Evolutionary conservation across 2,113 vertebrate species (phyloP).

Genomic region (Tetrax tetrax): DNA sequence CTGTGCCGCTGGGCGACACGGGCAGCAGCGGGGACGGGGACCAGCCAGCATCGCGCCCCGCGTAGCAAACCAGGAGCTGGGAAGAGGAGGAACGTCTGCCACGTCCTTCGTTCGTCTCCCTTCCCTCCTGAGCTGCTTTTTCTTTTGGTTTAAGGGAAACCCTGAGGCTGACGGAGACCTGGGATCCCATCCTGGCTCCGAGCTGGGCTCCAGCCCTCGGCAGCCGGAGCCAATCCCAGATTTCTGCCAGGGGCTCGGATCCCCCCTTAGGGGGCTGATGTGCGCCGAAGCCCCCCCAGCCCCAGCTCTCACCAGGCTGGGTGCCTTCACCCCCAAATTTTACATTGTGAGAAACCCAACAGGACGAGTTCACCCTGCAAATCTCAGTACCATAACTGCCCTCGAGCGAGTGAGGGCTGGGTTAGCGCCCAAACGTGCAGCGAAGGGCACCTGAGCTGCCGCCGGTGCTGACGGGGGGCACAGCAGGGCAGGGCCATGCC

Average conservation of each 20-base stretch:
- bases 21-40: not conserved
- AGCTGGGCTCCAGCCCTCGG: not conserved
- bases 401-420: not conserved
- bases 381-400: rapidly evolving
- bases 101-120: not conserved
- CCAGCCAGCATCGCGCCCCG: rapidly evolving
- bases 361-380: not conserved
- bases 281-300: rapidly evolving
- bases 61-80: rapidly evolving
- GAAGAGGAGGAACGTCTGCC: constrained; percentile 26
- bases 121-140: not conserved
- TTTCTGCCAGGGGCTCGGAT: not conserved
- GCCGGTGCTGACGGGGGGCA: rapidly evolving
- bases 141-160: not conserved
- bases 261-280: too few species aligned
- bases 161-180: not conserved
- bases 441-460: rapidly evolving
- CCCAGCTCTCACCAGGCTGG: not conserved
- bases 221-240: not conserved
- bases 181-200: not conserved
- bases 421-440: not conserved
- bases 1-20: rapidly evolving
- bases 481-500: not conserved
- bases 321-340: not conserved
- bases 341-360: not conserved